Base-by-base conservation (phyloP, 2,113 vertebrate species). In the Cyanoliseus patagonus region DNA sequence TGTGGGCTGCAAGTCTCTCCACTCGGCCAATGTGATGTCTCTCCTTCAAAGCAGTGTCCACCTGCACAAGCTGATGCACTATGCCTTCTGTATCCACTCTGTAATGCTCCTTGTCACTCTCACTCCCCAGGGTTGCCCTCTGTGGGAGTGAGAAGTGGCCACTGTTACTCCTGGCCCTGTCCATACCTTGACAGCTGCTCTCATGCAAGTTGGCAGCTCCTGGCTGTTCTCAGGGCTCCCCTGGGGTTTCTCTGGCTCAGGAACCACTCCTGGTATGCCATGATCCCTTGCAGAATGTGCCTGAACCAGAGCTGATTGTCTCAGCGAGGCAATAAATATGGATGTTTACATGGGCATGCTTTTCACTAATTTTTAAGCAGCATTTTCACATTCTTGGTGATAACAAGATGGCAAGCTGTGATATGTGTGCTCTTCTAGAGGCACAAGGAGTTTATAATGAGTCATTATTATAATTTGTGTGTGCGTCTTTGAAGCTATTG, bases 381-480 rank as follows among this genome's bases (percentile, higher is more conserved):
- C 41, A 8, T 86, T 95, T 95, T 85, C 41, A 14, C 41, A 42
- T 95, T 91, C 64, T 75, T 85, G 51, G 78, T 90, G 78, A 74
- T 96, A 89, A 92, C 88, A 94, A 95, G 93, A 96, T 82, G 59
- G 62, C 92, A 96, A 95, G 66, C 91, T 92, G 88, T 67, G 83
- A 92, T 95, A 74, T 73, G 52, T 87, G 41, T 83, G 63, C n/a
- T 92, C 27, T 92, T 95, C 55, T 81, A 46, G 59, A 85, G 52
- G 35, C 61, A 90, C 74, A 86, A 87, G 88, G 63, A 70, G 61
- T 91, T 96, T 80, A 23, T 92, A 96, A 88, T 89, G 94, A 92
- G 74, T 95, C 70, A 84, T 96, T 92, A 91, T 92, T 72, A 75
- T 84, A 93, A 97, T 92, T 91, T 95, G 76, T 86, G n/a, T 76